These are phyloP conservation scores for Sorex araneus DNA, from an alignment of 2,113 vertebrate genomes.

Conservation along the genomic window DNA sequence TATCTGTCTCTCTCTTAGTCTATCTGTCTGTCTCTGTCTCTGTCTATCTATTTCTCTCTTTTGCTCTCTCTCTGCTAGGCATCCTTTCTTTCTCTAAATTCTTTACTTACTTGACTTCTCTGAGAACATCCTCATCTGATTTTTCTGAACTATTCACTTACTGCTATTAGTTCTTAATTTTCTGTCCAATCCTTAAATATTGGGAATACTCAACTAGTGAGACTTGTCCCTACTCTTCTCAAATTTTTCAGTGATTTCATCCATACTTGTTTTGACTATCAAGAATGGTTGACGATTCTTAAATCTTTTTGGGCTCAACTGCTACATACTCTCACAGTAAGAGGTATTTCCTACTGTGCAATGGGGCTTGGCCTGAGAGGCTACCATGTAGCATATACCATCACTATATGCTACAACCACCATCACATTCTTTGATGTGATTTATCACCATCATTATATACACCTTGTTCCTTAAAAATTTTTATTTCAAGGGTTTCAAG, in stretches of 20 bases:
- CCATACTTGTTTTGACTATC: not conserved
- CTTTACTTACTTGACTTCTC: not conserved
- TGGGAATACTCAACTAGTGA: not conserved
- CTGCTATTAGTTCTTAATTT: not conserved
- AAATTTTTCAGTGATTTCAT: not conserved
- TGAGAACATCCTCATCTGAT: not conserved
- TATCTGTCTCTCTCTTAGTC: not conserved
- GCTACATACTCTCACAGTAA: not conserved
- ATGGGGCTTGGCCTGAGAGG: not conserved
- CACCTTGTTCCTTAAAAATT: not conserved
- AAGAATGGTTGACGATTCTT: not conserved
- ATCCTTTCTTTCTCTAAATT: not conserved
- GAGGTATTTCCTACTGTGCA: not conserved
- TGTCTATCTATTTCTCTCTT: too few species aligned
- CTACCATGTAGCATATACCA: too few species aligned
- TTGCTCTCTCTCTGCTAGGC: not conserved
- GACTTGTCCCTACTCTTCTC: not conserved
- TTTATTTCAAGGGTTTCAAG: not conserved
- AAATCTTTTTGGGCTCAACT: slow-evolving; percentile 1
- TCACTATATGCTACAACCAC: too few species aligned
- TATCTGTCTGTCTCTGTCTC: too few species aligned
- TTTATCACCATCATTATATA: not conserved
- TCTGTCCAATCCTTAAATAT: not conserved
- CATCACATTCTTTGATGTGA: not conserved
- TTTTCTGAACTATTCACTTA: not conserved